Base-by-base conservation (phyloP, 2,113 vertebrate species). In the Anguilla japonica region DNA sequence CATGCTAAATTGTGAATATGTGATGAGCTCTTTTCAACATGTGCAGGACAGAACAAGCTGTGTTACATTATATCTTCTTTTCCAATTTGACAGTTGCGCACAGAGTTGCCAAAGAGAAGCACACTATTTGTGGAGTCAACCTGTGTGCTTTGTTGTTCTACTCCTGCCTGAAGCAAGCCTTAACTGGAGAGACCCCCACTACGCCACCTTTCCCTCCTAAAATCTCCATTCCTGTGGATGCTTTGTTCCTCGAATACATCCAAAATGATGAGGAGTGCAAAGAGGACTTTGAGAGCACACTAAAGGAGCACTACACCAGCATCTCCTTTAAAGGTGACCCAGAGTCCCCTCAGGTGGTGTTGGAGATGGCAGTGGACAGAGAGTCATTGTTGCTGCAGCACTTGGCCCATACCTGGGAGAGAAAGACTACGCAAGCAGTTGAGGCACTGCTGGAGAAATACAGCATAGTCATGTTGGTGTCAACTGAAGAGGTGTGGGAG, bases 381-480 rank as follows among this genome's bases (percentile, higher is more conserved):
- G 82, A 91, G 6, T 85, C 88, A 11, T 86, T 93, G 82, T 75
- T 86, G 8, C 83, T 88, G 18, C 43, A 90, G 60, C 82, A 84
- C 34, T 67, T 93, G 41, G 91, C 91, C n/a, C 79, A 85, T 11
- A 83, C 75, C 2, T 94, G 93, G 93, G 85, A 90, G 46, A 83
- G 41, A 2, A 88, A 88, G 26, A 88, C 85, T 0, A 87, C 0
- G 79, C 89, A 71, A 22, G 88, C 57, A 87, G 82, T 87, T 20
- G 40, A 89, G 83, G 41, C 78, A 40, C 85, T 93, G 53, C 79
- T 93, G 8, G 78, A 82, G 1, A 87, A 82, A 43, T 92, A 86
- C 63, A 57, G 41, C 5, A 81, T 81, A 41, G 40, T 46, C 41
- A 83, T 87, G 16, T 20, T 91, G 41, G 13, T n/a, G 14, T 79